These are phyloP conservation scores for Lagorchestes hirsutus DNA, from an alignment of 2,797 vertebrate species.

Conservation along the genomic window DNA sequence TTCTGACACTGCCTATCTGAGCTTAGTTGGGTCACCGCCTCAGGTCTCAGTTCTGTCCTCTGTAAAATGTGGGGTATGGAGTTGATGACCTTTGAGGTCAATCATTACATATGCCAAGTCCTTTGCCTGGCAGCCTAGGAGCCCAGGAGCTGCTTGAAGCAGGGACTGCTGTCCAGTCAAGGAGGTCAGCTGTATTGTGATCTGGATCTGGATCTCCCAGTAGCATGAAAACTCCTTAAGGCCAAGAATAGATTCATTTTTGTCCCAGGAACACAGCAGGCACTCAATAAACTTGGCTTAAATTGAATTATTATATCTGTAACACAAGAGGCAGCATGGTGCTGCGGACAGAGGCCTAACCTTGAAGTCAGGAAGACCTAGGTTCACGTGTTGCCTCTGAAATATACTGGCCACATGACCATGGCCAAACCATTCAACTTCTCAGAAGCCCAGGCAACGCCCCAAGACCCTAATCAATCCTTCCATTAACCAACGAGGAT, in stretches of 20 bases:
- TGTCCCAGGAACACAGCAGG: not conserved
- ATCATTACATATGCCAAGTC: not conserved
- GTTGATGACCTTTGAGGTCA: not conserved
- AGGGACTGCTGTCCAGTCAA: too few relatives aligned
- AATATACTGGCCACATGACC: not conserved
- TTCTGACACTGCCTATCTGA: not conserved
- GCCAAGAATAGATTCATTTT: not conserved
- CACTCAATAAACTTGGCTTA: not conserved
- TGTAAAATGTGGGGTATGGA: too few relatives aligned
- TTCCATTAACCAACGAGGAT: not conserved
- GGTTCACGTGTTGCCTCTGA: not conserved
- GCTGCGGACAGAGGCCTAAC: not conserved
- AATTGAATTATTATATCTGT: not conserved
- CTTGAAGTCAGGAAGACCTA: not conserved
- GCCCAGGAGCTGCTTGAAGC: not conserved
- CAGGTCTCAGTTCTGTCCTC: too few relatives aligned
- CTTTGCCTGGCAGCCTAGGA: not conserved
- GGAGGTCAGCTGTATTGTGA: not conserved
- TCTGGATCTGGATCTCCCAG: not conserved
- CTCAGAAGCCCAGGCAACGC: not conserved
- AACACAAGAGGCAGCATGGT: not conserved
- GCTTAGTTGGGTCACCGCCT: too few relatives aligned
- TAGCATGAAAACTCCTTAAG: not conserved
- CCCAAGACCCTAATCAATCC: not conserved
- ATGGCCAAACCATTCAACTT: not conserved